A percentile compares a stretch with the other conserved stretches of the same genome.
phyloP scores from a whole-genome alignment of 2,888 invertebrate species.

The Ctena decussata region DNA sequence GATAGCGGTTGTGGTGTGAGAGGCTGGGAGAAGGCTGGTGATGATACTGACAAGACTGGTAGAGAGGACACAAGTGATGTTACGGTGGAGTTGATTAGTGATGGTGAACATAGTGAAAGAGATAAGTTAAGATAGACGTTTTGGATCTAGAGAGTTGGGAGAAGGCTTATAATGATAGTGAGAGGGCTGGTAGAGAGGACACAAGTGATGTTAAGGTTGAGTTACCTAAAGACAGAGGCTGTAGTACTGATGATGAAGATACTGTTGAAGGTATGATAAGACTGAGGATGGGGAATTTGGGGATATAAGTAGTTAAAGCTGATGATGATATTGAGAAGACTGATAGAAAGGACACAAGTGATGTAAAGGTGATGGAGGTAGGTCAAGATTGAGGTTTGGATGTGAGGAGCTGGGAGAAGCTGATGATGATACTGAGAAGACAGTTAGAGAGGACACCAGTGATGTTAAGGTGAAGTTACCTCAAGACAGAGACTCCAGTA shows the following conservation, averaged over 20 bases:
- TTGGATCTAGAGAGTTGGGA: slow-evolving; percentile 1
- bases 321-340: slow-evolving; percentile 59
- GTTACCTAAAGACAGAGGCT: slow-evolving; percentile 43
- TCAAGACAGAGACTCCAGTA: slow-evolving; percentile 63
- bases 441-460: slow-evolving; percentile 37
- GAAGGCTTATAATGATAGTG: too few relatives aligned
- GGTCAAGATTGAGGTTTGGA: not conserved
- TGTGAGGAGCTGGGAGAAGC: not conserved
- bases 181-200: slow-evolving; percentile 45
- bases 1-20: too few relatives aligned
- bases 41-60: slow-evolving; percentile 39
- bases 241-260: slow-evolving; percentile 65
- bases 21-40: too few relatives aligned
- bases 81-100: slow-evolving; percentile 4
- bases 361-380: too few relatives aligned
- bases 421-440: slow-evolving; percentile 58
- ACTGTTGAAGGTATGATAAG: slow-evolving; percentile 59
- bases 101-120: slow-evolving; percentile 61
- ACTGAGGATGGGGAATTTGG: too few relatives aligned
- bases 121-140: too few relatives aligned
- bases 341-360: slow-evolving; percentile 33
- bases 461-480: slow-evolving; percentile 2
- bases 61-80: slow-evolving; percentile 29
- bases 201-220: slow-evolving; percentile 4
- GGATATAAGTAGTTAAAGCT: slow-evolving; percentile 21